A percentile compares a stretch with the other conserved stretches of the same genome.
phyloP scores from a whole-genome alignment of 2,113 vertebrate genomes.

The Tupaia chinensis region DNA sequence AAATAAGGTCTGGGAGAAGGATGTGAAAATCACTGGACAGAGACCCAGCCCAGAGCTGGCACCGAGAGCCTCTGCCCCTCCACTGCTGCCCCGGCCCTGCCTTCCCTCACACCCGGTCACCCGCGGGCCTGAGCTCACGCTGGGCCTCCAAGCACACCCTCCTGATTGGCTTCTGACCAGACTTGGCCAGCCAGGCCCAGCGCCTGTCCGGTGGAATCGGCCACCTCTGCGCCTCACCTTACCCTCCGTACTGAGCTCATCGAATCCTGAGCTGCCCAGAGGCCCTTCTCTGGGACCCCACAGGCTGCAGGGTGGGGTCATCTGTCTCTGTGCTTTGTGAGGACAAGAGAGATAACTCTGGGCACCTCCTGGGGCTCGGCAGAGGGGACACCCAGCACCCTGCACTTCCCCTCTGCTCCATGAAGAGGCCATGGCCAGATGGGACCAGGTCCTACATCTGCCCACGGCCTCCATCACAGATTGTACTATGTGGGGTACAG shows the following conservation, averaged over 20 bases:
- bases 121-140: accelerated
- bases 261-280: neutral
- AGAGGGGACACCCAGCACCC: neutral
- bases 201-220: neutral
- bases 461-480: neutral
- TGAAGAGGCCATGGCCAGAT: neutral
- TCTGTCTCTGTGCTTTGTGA: neutral
- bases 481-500: too few relatives aligned
- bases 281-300: neutral
- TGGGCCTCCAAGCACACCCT: accelerated
- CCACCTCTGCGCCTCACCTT: neutral
- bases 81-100: neutral
- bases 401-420: too few relatives aligned
- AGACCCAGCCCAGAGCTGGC: neutral
- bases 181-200: too few relatives aligned
- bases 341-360: neutral
- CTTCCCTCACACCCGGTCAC: accelerated
- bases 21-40: neutral
- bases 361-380: neutral
- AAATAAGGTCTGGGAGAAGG: accelerated
- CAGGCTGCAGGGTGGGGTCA: neutral
- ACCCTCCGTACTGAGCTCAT: neutral
- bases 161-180: too few relatives aligned
- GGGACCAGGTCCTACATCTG: accelerated
- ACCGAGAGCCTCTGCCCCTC: neutral